A percentile compares a stretch with the other conserved stretches of the same genome.
Evolutionary conservation across 2,888 invertebrate species (phyloP).

Genomic region (Drosophila nr. perissopoda): DNA sequence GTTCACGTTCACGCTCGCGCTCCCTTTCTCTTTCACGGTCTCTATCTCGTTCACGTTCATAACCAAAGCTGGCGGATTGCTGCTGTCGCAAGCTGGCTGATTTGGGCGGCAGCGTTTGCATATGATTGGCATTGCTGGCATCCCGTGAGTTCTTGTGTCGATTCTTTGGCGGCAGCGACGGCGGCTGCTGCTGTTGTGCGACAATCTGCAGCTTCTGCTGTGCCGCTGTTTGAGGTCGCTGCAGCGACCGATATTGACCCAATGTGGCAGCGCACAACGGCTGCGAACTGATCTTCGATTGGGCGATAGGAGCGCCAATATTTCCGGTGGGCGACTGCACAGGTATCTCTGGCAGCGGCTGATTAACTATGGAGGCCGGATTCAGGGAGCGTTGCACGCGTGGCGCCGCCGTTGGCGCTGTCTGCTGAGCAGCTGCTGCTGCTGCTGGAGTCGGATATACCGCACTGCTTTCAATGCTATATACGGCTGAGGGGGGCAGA

Average conservation of each 20-base stretch:
- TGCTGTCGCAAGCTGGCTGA: slow-evolving; percentile 82
- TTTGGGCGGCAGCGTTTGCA: slow-evolving; percentile 84
- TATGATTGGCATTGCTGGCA: slow-evolving; percentile 80
- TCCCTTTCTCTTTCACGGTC: slow-evolving; percentile 51
- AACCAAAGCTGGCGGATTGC: slow-evolving; percentile 76
- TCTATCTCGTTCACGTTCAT: slow-evolving; percentile 79
- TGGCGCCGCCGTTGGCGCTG: slow-evolving; percentile 63
- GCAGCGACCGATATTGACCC: slow-evolving; percentile 87
- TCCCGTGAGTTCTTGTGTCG: slow-evolving; percentile 82
- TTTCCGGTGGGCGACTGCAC: slow-evolving; percentile 61
- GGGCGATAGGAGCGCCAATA: slow-evolving; percentile 56
- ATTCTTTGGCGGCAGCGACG: slow-evolving; percentile 85
- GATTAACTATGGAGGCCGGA: slow-evolving; percentile 85
- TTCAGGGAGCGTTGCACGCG: slow-evolving; percentile 76
- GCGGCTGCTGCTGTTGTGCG: slow-evolving; percentile 80
- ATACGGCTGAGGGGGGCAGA: slow-evolving; percentile 84
- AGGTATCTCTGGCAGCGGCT: slow-evolving; percentile 85
- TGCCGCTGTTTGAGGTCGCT: slow-evolving; percentile 85
- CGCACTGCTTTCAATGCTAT: slow-evolving; percentile 83
- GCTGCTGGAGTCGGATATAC: slow-evolving; percentile 55
- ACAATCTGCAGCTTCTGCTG: slow-evolving; percentile 80
- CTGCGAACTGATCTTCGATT: slow-evolving; percentile 84
- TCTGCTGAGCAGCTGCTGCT: slow-evolving; percentile 43
- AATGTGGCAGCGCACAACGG: slow-evolving; percentile 85
- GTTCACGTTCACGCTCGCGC: slow-evolving; percentile 31